These are phyloP conservation scores for Sciurus carolinensis DNA, from an alignment of 2,797 vertebrate species.

Conservation along the genomic window DNA sequence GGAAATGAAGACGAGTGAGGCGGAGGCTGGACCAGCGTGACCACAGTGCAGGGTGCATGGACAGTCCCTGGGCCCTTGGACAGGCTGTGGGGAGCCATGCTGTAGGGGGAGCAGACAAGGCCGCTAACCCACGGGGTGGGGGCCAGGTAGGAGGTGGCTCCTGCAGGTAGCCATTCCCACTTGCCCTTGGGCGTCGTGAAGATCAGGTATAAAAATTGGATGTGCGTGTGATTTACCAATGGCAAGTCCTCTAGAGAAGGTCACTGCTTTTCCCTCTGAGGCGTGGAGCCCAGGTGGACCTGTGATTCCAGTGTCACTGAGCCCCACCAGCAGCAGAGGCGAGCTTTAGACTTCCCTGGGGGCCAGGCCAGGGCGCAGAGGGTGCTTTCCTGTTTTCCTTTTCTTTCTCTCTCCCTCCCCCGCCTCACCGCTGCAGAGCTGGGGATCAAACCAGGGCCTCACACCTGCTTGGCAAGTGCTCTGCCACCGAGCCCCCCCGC, in stretches of 20 bases:
- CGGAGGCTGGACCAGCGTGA: background rate
- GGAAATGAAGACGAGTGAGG: background rate
- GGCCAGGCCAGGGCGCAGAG: no score
- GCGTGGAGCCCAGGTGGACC: background rate
- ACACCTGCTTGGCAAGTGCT: no score
- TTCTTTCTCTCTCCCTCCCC: no score
- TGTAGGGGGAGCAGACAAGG: background rate
- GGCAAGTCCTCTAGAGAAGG: background rate
- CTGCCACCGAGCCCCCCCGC: no score
- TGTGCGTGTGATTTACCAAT: background rate
- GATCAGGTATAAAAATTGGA: background rate
- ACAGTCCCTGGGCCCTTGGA: no score
- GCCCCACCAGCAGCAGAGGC: background rate
- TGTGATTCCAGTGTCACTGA: background rate
- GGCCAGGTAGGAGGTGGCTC: no score
- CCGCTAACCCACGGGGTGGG: no score
- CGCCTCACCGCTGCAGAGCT: no score
- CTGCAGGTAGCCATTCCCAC: background rate
- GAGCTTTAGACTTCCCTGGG: no score
- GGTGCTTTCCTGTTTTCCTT: no score
- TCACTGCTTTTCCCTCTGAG: background rate
- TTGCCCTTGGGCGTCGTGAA: background rate
- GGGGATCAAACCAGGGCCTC: no score
- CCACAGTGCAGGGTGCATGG: background rate
- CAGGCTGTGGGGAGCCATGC: background rate